phyloP scores from a whole-genome alignment of 2,113 vertebrate genomes.

The Paralichthys olivaceus region DNA sequence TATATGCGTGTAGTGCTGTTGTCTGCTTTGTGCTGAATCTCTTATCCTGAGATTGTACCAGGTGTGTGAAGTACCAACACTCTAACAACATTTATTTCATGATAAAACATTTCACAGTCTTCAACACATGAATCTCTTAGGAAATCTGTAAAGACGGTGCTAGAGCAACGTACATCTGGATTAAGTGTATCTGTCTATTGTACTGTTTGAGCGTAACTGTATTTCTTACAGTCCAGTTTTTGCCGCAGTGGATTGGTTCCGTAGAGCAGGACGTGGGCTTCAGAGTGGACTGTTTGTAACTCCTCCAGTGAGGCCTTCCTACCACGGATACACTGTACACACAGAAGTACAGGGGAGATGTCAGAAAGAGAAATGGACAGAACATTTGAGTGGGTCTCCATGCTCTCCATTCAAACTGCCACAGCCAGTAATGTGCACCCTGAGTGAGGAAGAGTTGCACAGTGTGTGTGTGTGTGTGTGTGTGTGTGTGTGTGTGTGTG shows the following conservation, averaged over 20 bases:
- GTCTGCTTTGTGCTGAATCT: neutral
- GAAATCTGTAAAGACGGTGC: neutral
- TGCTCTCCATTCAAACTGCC: neutral
- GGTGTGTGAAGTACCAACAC: no score
- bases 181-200: constrained; percentile 4
- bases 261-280: constrained; percentile 92
- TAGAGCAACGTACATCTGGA: neutral
- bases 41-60: neutral
- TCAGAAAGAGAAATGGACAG: neutral
- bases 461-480: no score
- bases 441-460: neutral
- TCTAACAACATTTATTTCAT: no score
- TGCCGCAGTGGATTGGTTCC: constrained; percentile 98
- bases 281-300: constrained; percentile 94
- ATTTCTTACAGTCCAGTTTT: constrained; percentile 94
- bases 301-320: constrained; percentile 97
- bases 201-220: neutral
- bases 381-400: neutral
- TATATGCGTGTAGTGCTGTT: no score
- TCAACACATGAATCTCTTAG: no score
- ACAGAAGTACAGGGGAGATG: neutral
- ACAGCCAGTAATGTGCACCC: constrained; percentile 7
- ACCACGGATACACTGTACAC: constrained; percentile 90
- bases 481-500: no score
- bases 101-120: no score